Base-by-base conservation (phyloP, 30 jellyfish, hydroid and myxozoan species). In the Chrysaora quinquecirrha region DNA sequence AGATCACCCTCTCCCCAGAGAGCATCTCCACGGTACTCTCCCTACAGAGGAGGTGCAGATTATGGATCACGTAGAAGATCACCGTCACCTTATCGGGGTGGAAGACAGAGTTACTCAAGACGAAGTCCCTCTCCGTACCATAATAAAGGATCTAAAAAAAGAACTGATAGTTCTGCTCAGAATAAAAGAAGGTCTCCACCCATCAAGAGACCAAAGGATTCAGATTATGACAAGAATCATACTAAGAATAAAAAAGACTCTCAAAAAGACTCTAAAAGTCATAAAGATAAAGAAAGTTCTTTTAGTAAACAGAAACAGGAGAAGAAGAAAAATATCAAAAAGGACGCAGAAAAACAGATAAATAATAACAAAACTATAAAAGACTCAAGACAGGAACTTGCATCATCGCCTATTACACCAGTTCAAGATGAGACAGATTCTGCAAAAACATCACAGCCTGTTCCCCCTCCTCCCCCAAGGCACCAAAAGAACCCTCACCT, bases 11-110 rank as follows among this genome's bases (percentile, higher is more conserved):
- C 97, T 30, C 85, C 88, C 20, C 86, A 81, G 38, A 61, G 94
- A 48, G 86, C 85, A 11, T 90, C 97, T 2, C 97, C 97, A 52
- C 78, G 96, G 75, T 90, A 90, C 56, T 90, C 97, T 3, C 97
- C 97, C 1, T 90, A 90, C 66, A 73, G 96, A 19, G 87, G 94
- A 3, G 87, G 82, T 19, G 29, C 62, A 2, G 83, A 68, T 11
- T 64, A 80, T 35, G 56, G 83, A 23, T n/a, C 72, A 30, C 33
- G 83, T 30, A 47, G 90, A 50, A 49, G 83, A 30, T 75, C 95
- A 60, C 48, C 63, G 16, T 82, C 93, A 29, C 93, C 93, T 31
- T 77, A 89, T 49, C 54, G 91, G 30, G 61, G 91, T 32, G 47
- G 67, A 48, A 80, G 82, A 34, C 83, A 65, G 34, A 83, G 71